Evolutionary conservation across 2,113 vertebrate genomes (phyloP).

Genomic region (Clarias gariepinus): DNA sequence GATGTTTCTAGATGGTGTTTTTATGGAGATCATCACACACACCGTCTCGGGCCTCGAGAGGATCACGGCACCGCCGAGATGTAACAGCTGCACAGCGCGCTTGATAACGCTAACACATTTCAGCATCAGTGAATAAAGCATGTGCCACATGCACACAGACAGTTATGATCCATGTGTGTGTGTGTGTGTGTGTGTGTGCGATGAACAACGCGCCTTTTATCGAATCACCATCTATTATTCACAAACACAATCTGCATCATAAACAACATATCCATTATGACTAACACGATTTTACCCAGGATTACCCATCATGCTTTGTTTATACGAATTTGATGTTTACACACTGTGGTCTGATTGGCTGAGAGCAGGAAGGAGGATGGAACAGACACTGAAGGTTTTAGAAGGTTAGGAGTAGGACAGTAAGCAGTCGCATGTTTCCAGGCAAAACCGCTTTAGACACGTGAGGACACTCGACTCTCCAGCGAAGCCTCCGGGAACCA

Average conservation of each 20-base stretch:
- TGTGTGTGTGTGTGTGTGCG: neutral
- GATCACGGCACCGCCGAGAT: neutral
- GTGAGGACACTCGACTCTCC: neutral
- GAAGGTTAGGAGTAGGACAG: neutral
- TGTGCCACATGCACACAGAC: neutral
- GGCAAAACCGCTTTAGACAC: neutral
- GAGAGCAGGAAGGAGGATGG: neutral
- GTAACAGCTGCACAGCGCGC: neutral
- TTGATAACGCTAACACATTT: neutral
- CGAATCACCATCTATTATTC: neutral
- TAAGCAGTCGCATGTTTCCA: neutral
- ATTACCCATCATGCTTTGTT: neutral
- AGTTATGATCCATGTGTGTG: neutral
- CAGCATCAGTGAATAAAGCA: neutral
- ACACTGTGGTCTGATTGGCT: neutral
- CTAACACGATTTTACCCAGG: neutral
- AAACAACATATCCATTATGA: neutral
- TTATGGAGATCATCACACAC: neutral
- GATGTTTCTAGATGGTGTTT: neutral
- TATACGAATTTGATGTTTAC: neutral
- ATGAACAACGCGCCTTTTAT: neutral
- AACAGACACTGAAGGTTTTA: neutral
- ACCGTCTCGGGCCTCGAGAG: neutral
- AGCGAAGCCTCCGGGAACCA: neutral
- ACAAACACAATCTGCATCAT: neutral